Conservation (phyloP, 1,140 invertebrate genomes). For the Calliphora vicina region DNA sequence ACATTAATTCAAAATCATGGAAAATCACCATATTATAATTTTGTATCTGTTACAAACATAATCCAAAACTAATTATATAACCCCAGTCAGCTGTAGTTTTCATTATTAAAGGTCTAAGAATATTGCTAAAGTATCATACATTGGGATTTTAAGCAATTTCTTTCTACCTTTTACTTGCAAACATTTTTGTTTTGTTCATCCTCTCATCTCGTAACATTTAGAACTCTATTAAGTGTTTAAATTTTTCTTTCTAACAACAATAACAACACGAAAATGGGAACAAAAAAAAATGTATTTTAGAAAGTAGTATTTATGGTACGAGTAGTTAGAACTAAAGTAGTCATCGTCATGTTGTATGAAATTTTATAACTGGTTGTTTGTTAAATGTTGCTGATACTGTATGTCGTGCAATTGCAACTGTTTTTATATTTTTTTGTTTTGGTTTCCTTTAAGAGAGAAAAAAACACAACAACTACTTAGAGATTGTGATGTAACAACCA, state of each 20-base stretch:
- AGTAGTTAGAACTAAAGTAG: neutral
- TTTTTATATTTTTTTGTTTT: neutral
- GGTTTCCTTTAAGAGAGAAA: neutral
- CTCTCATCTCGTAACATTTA: neutral
- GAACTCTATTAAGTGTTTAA: constrained; percentile 10
- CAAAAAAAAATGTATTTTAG: neutral
- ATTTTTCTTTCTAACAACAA: neutral
- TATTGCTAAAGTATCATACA: neutral
- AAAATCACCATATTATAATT: no score
- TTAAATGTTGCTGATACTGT: neutral
- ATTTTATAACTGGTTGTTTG: neutral
- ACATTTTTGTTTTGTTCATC: neutral
- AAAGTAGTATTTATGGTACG: neutral
- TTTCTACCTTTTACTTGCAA: neutral
- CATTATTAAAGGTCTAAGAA: neutral
- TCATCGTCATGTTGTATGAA: neutral
- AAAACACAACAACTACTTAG: neutral
- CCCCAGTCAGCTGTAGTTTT: neutral
- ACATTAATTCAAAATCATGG: no score
- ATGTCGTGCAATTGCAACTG: constrained; percentile 7
- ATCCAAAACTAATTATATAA: neutral
- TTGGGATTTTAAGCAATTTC: neutral
- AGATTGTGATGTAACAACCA: neutral
- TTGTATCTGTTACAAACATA: neutral
- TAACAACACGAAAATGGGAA: neutral